Conservation (phyloP, 2,113 vertebrate genomes). For the Myodes glareolus region DNA sequence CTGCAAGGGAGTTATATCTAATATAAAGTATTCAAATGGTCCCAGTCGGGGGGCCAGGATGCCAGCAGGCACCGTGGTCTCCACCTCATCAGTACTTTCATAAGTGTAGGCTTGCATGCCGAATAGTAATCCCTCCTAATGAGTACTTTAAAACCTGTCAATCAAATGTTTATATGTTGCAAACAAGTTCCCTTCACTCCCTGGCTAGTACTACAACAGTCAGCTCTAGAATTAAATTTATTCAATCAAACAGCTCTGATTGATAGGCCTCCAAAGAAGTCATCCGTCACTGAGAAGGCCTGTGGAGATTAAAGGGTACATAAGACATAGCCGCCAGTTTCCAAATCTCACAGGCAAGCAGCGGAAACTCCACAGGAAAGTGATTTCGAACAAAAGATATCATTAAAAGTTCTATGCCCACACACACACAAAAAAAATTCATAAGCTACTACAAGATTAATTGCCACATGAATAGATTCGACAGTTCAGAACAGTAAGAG, state of each 20-base stretch:
- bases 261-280: not conserved
- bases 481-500: slow-evolving; percentile 19
- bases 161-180: not conserved
- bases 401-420: not conserved
- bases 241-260: slow-evolving; percentile 38
- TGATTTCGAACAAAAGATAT: slow-evolving; percentile 28
- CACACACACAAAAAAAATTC: not conserved
- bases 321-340: not conserved
- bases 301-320: not conserved
- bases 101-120: slow-evolving; percentile 20
- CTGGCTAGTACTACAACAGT: not conserved
- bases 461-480: not conserved
- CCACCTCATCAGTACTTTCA: slow-evolving; percentile 14
- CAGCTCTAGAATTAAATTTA: slow-evolving; percentile 25
- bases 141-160: not conserved
- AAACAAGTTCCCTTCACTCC: not conserved
- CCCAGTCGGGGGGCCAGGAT: not conserved
- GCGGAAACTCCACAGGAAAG: slow-evolving; percentile 21
- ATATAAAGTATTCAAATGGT: not conserved
- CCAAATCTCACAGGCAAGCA: slow-evolving; percentile 24
- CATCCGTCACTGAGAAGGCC: not conserved
- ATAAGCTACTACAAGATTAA: slow-evolving; percentile 50
- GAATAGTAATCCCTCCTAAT: not conserved
- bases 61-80: not conserved
- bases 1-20: slow-evolving; percentile 30